Percentiles rank a stretch among this genome's conserved stretches.
Conservation (phyloP, 2,888 invertebrate species). For the Euzophera pinguis region DNA sequence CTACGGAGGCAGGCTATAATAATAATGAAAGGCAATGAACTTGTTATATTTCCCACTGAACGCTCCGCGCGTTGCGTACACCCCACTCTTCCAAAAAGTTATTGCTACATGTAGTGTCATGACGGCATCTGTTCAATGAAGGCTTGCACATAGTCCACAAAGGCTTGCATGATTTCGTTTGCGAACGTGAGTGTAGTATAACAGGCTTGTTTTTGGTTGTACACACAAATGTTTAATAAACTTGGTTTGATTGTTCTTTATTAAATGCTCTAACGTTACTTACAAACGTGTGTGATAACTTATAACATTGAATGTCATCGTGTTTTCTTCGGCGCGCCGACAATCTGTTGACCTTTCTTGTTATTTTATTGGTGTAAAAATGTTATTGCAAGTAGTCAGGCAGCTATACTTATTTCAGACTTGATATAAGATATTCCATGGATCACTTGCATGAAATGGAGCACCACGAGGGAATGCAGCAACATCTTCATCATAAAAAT, state of each 20-base stretch:
- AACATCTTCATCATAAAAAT: conserved; percentile 29
- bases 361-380: neutral
- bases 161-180: neutral
- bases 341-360: neutral
- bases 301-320: neutral
- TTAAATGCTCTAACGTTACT: conserved; percentile 24
- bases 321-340: neutral
- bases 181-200: conserved; percentile 10
- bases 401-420: neutral
- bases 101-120: neutral
- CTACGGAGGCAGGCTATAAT: too few relatives aligned
- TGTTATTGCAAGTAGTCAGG: neutral
- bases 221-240: conserved; percentile 23
- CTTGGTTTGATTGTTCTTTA: conserved; percentile 17
- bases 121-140: neutral
- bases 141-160: neutral
- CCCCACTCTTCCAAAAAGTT: neutral
- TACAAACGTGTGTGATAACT: neutral
- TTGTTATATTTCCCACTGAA: neutral
- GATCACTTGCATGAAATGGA: conserved; percentile 34
- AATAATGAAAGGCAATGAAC: too few relatives aligned
- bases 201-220: conserved; percentile 20
- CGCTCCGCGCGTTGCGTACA: neutral
- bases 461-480: conserved; percentile 34
- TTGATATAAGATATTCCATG: conserved; percentile 12